Evolutionary conservation across 2,113 vertebrate genomes (phyloP).

Genomic region (Gobiocypris rarus): DNA sequence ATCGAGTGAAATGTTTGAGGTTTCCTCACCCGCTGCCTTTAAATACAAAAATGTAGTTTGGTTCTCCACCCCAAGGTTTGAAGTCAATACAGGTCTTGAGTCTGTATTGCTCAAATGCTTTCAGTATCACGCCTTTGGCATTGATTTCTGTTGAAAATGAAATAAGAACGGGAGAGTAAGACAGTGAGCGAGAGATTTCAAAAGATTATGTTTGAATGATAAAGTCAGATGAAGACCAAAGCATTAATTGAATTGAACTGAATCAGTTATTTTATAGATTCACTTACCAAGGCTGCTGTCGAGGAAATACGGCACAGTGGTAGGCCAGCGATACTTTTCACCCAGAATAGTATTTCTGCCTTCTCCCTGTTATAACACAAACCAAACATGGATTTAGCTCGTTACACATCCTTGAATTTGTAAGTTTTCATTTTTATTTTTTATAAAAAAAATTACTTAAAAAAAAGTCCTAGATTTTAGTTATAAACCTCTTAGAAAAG

Average conservation of each 20-base stretch:
- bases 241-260: neutral
- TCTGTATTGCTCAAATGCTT: constrained; percentile 91
- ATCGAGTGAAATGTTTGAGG: neutral
- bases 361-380: constrained; percentile 53
- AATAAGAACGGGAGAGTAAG: neutral
- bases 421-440: neutral
- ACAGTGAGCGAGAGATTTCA: neutral
- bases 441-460: no score
- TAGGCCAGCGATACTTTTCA: constrained; percentile 84
- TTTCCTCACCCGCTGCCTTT: constrained; percentile 86
- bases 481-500: no score
- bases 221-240: neutral
- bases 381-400: neutral
- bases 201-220: neutral
- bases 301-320: constrained; percentile 83
- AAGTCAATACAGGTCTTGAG: constrained; percentile 96
- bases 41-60: constrained; percentile 89
- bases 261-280: neutral
- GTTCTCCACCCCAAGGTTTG: constrained; percentile 88
- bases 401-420: neutral
- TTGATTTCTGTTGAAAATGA: constrained; percentile 82
- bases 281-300: constrained; percentile 83
- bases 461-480: no score
- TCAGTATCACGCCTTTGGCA: constrained; percentile 89
- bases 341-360: constrained; percentile 81